Evolutionary conservation across 2,888 invertebrate genomes (phyloP).

Genomic region (Bellardia bayeri): DNA sequence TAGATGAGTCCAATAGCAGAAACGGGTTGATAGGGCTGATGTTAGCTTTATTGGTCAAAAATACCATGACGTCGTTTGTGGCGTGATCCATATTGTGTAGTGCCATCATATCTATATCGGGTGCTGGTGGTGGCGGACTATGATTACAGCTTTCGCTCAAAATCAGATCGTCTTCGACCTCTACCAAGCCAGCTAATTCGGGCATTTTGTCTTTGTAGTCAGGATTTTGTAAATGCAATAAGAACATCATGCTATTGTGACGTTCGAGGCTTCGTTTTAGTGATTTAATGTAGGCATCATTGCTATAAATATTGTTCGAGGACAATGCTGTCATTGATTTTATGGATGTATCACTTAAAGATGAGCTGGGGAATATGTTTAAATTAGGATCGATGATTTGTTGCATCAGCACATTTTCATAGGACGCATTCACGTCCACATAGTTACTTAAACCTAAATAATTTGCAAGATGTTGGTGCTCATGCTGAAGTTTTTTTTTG

Average conservation of each 20-base stretch:
- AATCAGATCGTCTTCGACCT: constrained; percentile 66
- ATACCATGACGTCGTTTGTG: constrained; percentile 16
- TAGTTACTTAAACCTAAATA: constrained; percentile 61
- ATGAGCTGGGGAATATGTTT: constrained; percentile 44
- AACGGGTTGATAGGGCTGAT: constrained; percentile 78
- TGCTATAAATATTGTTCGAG: constrained; percentile 80
- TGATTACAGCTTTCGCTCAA: constrained; percentile 84
- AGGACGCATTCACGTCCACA: constrained; percentile 72
- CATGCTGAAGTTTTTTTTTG: constrained; percentile 70
- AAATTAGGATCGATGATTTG: constrained; percentile 63
- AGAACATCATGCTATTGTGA: constrained; percentile 83
- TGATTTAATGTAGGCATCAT: constrained; percentile 83
- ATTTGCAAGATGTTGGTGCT: background rate
- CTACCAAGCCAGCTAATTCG: constrained; percentile 76
- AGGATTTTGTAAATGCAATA: constrained; percentile 83
- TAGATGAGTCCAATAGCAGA: constrained; percentile 64
- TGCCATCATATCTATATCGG: constrained; percentile 84
- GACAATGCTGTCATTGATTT: constrained; percentile 55
- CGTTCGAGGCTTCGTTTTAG: constrained; percentile 82
- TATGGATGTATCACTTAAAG: constrained; percentile 40
- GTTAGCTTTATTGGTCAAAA: constrained; percentile 37
- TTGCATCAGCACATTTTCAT: constrained; percentile 73
- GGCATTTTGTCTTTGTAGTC: constrained; percentile 77
- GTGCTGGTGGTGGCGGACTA: constrained; percentile 93
- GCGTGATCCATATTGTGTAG: constrained; percentile 4